A percentile compares a stretch with the other conserved stretches of the same genome.
Conservation (phyloP, 2,113 vertebrate genomes). For the Bujurquina vittata region DNA sequence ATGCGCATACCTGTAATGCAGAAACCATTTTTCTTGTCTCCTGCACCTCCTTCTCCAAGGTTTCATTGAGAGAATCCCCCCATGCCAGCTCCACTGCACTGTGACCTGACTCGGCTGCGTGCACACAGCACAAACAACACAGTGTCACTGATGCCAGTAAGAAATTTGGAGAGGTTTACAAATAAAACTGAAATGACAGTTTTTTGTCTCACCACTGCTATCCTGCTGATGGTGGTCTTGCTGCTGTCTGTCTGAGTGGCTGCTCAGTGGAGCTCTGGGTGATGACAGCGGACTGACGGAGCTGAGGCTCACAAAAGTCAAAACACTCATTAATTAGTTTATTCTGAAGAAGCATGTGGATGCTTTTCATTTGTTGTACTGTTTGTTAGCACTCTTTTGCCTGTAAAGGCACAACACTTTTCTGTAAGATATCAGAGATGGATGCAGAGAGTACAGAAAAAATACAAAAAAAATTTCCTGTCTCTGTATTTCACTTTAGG, state of each 20-base stretch:
- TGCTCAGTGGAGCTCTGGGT: slow-evolving; percentile 78
- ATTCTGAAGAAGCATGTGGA: neutral
- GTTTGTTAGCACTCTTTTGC: neutral
- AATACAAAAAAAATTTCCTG: neutral
- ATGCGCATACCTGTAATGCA: slow-evolving; percentile 76
- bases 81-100: slow-evolving; percentile 46
- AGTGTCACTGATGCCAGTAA: neutral
- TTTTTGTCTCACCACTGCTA: slow-evolving; percentile 67
- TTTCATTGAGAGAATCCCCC: slow-evolving; percentile 90
- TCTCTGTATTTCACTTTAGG: neutral
- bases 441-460: neutral
- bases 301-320: slow-evolving; percentile 79
- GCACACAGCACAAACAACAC: neutral
- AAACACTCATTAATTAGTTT: slow-evolving; percentile 24
- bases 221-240: slow-evolving; percentile 78
- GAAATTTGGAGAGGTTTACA: neutral
- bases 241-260: slow-evolving; percentile 78
- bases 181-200: neutral
- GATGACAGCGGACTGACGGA: slow-evolving; percentile 87
- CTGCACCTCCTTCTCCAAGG: slow-evolving; percentile 93
- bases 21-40: slow-evolving; percentile 96
- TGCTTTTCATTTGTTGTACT: neutral
- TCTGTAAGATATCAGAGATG: neutral
- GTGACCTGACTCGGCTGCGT: slow-evolving; percentile 33
- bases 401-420: neutral